Evolutionary conservation across 1,140 invertebrate species (phyloP), one percentile per base, ranked within the genome.

Genomic region (Teleogryllus occipitalis): DNA sequence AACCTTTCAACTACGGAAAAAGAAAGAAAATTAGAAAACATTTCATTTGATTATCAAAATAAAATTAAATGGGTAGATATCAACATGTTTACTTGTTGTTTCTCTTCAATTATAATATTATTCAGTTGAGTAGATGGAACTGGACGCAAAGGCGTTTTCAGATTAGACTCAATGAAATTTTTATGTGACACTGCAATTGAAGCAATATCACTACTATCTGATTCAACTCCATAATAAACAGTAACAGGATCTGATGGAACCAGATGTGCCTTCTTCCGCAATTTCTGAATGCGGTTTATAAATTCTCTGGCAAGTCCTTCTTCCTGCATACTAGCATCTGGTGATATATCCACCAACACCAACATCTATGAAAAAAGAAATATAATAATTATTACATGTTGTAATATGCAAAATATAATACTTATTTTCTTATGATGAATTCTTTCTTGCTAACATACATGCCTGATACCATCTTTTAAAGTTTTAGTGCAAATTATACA

Each of bases 271-370:
- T 98, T 97, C 86, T 99, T 99, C n/a, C 98, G 89, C 0, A 99
- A 87, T 87, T 98, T 98, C 84, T 99, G 98, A 72, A 99, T 90
- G 74, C 98, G 91, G 85, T 99, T 99, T 47, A 98, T 96, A 10
- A 99, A 92, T 88, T 99, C 98, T 80, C 98, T 89, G 0, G 96
- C 95, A 80, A 94, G 88, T 47, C 96, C 96, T 90, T 99, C 97
- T 85, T 98, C 93, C 80, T 95, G 87, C 93, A 99, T 94, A 6
- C 92, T 91, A 83, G 96, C 92, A 86, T 98, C 96, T 4, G 95
- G 92, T 0, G 92, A 93, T 73, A 94, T 88, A 84, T 95, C 93
- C 78, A 96, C 83, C 22, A 96, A 84, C 81, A 96, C 91, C 48
- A 96, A 85, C n/a, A 95, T 80, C 54, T 65, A 65, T 14, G 54